These are phyloP conservation scores for Drosophila pseudotakahashii DNA, from an alignment of 2,888 invertebrate genomes.

Conservation along the genomic window DNA sequence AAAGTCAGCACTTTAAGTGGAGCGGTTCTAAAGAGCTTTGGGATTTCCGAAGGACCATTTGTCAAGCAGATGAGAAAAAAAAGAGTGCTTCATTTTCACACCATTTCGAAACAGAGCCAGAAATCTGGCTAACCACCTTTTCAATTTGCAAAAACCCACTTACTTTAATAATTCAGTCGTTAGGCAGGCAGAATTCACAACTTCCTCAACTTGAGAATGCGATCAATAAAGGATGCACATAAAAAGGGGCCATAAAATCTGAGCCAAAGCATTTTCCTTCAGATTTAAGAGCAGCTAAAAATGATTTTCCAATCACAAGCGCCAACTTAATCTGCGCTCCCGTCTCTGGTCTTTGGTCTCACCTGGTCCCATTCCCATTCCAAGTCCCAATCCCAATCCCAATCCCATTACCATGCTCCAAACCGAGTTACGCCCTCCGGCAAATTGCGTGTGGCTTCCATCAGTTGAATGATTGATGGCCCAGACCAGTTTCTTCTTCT, in stretches of 20 bases:
- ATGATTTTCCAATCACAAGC: slow-evolving; percentile 41
- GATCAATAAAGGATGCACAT: neutral
- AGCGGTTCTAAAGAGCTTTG: slow-evolving; percentile 15
- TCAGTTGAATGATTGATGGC: slow-evolving; percentile 47
- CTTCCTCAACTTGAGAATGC: neutral
- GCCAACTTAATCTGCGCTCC: slow-evolving; percentile 11
- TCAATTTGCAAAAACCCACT: neutral
- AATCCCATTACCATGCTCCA: slow-evolving; percentile 41
- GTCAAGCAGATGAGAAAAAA: neutral
- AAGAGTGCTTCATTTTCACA: neutral
- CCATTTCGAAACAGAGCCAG: neutral
- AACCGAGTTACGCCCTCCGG: slow-evolving; percentile 42
- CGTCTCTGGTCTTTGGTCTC: neutral
- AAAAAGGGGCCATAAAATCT: neutral
- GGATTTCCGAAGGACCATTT: neutral
- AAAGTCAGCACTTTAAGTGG: slow-evolving; percentile 17
- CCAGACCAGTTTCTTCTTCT: slow-evolving; percentile 20
- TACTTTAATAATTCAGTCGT: neutral
- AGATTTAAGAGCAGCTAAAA: slow-evolving; percentile 3
- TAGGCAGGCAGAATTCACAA: neutral
- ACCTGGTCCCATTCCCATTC: slow-evolving; percentile 23
- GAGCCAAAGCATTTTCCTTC: neutral
- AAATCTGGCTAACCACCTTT: neutral
- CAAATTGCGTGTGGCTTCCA: slow-evolving; percentile 48
- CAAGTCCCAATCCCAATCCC: slow-evolving; percentile 36